These are phyloP conservation scores for Salpingus planirostris DNA, from an alignment of 2,888 invertebrate genomes.

Conservation along the genomic window DNA sequence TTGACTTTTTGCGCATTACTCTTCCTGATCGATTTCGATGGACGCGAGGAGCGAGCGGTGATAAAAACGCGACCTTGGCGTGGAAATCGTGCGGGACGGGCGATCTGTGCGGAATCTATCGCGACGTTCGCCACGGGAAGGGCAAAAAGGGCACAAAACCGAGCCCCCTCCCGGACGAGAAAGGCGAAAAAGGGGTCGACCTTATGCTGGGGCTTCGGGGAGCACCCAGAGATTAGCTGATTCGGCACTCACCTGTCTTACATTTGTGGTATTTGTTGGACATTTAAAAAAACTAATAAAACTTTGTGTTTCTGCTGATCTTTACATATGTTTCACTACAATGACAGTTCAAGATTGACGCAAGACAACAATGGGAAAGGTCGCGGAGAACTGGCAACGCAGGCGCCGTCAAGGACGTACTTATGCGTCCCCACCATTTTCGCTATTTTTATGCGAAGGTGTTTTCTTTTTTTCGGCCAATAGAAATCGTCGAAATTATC, in stretches of 20 bases:
- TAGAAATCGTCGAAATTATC: too few species aligned
- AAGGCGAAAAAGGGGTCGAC: neutral
- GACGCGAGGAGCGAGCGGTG: constrained; percentile 2
- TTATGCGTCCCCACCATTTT: too few species aligned
- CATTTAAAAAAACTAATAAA: constrained; percentile 17
- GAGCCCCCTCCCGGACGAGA: too few species aligned
- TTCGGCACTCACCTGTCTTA: constrained; percentile 18
- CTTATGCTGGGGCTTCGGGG: too few species aligned
- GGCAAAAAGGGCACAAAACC: constrained; percentile 10
- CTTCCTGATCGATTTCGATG: constrained; percentile 9
- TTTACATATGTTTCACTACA: constrained; percentile 16
- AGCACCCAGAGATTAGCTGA: too few species aligned
- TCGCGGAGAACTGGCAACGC: constrained; percentile 5
- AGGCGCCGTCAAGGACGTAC: constrained; percentile 5
- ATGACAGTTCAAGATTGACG: constrained; percentile 16
- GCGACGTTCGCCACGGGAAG: too few species aligned
- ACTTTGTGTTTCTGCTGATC: constrained; percentile 5
- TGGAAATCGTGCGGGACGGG: too few species aligned
- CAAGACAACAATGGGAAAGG: constrained; percentile 9
- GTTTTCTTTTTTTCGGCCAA: too few species aligned
- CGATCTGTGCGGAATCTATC: too few species aligned
- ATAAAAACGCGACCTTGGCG: too few species aligned
- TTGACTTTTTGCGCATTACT: constrained; percentile 18
- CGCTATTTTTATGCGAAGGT: too few species aligned
- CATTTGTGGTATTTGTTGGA: constrained; percentile 11